Evolutionary conservation across 2,113 vertebrate genomes (phyloP).

Genomic region (Panthera uncia): DNA sequence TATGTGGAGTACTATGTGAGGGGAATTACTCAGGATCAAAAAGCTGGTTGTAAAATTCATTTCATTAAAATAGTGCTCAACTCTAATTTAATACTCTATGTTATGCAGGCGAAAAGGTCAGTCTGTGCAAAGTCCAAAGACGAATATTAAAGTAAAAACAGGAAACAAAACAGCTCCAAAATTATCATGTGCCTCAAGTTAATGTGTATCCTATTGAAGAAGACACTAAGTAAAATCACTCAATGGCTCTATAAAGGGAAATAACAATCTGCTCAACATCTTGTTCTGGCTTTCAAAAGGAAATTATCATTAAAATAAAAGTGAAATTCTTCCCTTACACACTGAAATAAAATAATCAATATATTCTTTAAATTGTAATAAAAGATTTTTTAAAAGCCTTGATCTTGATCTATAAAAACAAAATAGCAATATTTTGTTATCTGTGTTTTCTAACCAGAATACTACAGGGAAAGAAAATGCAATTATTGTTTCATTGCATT

Average conservation of each 20-base stretch:
- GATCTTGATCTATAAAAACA: neutral
- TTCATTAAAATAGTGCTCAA: neutral
- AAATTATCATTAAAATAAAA: constrained; percentile 57
- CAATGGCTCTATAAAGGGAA: constrained; percentile 28
- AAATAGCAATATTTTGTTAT: neutral
- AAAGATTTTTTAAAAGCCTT: neutral
- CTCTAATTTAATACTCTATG: constrained; percentile 8
- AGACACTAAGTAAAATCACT: neutral
- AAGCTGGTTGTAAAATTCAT: constrained; percentile 1
- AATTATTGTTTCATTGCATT: neutral
- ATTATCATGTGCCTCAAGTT: constrained; percentile 57
- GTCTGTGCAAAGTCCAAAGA: neutral
- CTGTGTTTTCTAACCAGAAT: neutral
- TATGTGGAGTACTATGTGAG: neutral
- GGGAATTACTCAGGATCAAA: neutral
- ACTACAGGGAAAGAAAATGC: neutral
- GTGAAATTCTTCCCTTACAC: constrained; percentile 17
- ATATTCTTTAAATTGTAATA: constrained; percentile 34
- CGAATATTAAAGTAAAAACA: constrained; percentile 55
- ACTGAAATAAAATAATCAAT: constrained; percentile 42
- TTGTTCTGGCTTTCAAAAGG: constrained; percentile 23
- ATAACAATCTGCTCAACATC: constrained; percentile 26
- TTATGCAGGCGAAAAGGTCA: constrained; percentile 41
- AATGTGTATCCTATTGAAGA: constrained; percentile 8
- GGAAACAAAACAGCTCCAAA: constrained; percentile 47